phyloP scores from a whole-genome alignment of 2,888 invertebrate species.

The Ormyrus labotus region DNA sequence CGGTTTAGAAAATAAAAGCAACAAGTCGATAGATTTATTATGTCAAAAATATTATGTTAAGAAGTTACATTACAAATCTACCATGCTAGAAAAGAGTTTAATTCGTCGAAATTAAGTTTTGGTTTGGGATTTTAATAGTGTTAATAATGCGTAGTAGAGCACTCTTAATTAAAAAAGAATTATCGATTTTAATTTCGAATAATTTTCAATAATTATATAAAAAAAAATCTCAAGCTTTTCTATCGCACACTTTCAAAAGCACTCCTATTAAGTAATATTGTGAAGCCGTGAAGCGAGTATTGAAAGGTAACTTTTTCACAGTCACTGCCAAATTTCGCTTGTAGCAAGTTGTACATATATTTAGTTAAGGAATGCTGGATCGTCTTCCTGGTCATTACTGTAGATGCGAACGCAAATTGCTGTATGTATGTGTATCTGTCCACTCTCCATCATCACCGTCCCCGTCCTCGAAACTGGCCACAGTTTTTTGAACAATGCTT shows the following conservation, averaged over 20 bases:
- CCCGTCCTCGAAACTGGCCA: slow-evolving; percentile 56
- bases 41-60: too few species aligned
- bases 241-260: slow-evolving; percentile 58
- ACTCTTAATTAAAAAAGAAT: slow-evolving; percentile 43
- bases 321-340: slow-evolving; percentile 52
- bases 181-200: slow-evolving; percentile 45
- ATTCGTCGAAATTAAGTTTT: too few species aligned
- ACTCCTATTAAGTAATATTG: slow-evolving; percentile 52
- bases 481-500: slow-evolving; percentile 52
- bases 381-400: slow-evolving; percentile 46
- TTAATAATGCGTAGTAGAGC: slow-evolving; percentile 19
- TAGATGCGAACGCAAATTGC: slow-evolving; percentile 53
- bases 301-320: slow-evolving; percentile 55
- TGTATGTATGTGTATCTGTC: slow-evolving; percentile 52
- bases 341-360: slow-evolving; percentile 49
- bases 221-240: slow-evolving; percentile 52
- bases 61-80: too few species aligned
- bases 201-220: slow-evolving; percentile 45
- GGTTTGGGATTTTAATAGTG: too few species aligned
- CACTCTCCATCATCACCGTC: slow-evolving; percentile 48
- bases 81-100: too few species aligned
- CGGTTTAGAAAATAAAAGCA: too few species aligned
- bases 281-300: slow-evolving; percentile 55
- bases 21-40: too few species aligned
- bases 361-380: slow-evolving; percentile 52